Base-by-base conservation (phyloP, 2,888 invertebrate genomes). In the Girardia tigrina region DNA sequence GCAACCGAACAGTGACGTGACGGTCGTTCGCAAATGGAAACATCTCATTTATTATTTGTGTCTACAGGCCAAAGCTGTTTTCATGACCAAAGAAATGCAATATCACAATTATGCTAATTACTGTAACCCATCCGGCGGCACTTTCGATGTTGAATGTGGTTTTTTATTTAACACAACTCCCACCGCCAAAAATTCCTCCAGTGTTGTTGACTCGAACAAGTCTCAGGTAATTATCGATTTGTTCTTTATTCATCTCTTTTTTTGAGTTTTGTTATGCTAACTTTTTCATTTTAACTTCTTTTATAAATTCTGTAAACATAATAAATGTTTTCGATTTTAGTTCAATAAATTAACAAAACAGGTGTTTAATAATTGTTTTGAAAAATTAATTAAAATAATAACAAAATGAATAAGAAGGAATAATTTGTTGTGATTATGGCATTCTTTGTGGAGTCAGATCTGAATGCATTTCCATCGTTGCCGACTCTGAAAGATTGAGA, bases 21-120 rank as follows among this genome's bases (percentile, higher is more conserved):
- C n/a, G 4, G 56, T 56, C 6, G 56, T 56, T 4, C 56, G 56
- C 8, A 56, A 56, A 56, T 56, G 56, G 56, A 56, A 56, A 23
- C 56, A 56, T 56, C 56, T 56, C 56, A 56, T 56, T 16, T 56
- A 56, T 56, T 56, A 56, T 56, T n/a, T 56, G n/a, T 56, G 56
- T 56, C 56, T 56, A 56, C 56, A 56, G 23, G 56, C 56, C 56
- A 56, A 56, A 56, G 56, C 56, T n/a, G 56, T 56, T 6, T 56
- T 56, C n/a, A 56, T 56, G 56, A 56, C 56, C 56, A 56, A 56
- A 56, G 56, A 56, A 56, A 56, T 56, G 56, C 56, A 56, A 56
- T 56, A 56, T 56, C 56, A 56, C 23, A 56, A 56, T 56, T 56
- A 56, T 56, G 56, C 56, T n/a, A 56, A 56, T 56, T 56, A 56